phyloP scores from a whole-genome alignment of 2,888 invertebrate genomes.

The Oscheius sp. region DNA sequence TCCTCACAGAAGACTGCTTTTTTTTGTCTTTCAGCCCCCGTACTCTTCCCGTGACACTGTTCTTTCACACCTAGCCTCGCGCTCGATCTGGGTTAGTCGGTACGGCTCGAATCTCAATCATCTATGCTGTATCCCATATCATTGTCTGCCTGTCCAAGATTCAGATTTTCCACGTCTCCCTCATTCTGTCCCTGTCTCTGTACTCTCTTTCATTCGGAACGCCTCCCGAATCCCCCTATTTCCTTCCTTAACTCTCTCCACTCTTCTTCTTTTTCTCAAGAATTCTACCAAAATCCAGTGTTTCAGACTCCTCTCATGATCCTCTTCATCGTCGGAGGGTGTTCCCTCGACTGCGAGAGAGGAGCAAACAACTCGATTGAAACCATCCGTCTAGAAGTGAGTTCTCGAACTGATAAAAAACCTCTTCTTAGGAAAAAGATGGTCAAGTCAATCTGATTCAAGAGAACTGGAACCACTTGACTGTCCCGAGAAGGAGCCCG shows the following conservation, averaged over 20 bases:
- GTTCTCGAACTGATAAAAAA: not conserved
- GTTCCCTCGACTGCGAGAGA: conserved; percentile 22
- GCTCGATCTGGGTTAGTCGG: no score
- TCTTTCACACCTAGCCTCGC: no score
- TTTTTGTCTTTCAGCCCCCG: no score
- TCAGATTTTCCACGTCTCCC: no score
- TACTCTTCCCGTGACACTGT: no score
- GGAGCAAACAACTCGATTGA: conserved; percentile 33
- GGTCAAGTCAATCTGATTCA: not conserved
- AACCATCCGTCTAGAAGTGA: conserved; percentile 18
- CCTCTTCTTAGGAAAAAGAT: conserved; percentile 3
- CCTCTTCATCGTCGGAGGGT: conserved; percentile 35
- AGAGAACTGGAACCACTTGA: not conserved
- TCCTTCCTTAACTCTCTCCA: not conserved
- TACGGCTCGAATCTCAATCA: no score
- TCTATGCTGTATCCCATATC: no score
- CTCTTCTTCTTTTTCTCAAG: not conserved
- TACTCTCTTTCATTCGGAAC: no score
- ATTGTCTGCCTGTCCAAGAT: no score
- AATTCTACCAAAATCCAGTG: not conserved
- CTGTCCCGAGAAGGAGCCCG: conserved; percentile 13
- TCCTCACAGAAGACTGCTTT: no score
- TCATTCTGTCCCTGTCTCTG: no score
- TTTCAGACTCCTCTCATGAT: conserved; percentile 4
- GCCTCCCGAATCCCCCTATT: not conserved